Conservation (phyloP, 2,888 invertebrate species). For the Plutella xylostella region DNA sequence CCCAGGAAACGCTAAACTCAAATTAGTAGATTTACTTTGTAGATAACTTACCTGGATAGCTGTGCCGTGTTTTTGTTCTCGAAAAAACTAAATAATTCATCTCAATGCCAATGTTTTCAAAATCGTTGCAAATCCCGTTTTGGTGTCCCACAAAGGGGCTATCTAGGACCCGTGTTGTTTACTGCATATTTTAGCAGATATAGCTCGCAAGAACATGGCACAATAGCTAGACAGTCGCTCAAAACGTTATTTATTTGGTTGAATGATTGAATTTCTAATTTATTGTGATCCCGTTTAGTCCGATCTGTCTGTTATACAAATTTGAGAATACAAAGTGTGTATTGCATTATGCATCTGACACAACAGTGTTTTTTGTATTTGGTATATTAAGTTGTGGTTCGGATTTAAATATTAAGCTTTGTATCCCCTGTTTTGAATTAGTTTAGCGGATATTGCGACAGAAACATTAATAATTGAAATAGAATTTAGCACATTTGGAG, state of each 20-base stretch:
- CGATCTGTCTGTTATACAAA: neutral
- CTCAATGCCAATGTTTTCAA: neutral
- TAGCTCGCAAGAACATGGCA: slow-evolving; percentile 6
- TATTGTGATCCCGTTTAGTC: slow-evolving; percentile 6
- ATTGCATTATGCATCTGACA: slow-evolving; percentile 1
- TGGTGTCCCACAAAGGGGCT: neutral
- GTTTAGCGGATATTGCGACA: too few species aligned
- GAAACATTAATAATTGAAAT: too few species aligned
- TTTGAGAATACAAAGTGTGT: neutral
- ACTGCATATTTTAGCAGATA: too few species aligned
- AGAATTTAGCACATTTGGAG: too few species aligned
- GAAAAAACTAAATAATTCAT: neutral
- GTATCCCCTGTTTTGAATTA: too few species aligned
- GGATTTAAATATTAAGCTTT: too few species aligned
- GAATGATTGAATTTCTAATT: slow-evolving; percentile 20
- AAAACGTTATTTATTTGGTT: slow-evolving; percentile 32
- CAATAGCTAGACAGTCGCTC: slow-evolving; percentile 22
- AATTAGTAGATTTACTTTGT: too few species aligned
- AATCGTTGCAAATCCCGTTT: neutral
- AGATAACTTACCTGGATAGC: neutral
- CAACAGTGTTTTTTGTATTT: neutral
- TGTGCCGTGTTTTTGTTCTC: too few species aligned
- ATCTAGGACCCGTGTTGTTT: neutral
- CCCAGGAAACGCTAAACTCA: slow-evolving; percentile 52
- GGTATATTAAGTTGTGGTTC: too few species aligned